Base-by-base conservation (phyloP, 2,888 invertebrate species). In the Pilophorus perplexus region DNA sequence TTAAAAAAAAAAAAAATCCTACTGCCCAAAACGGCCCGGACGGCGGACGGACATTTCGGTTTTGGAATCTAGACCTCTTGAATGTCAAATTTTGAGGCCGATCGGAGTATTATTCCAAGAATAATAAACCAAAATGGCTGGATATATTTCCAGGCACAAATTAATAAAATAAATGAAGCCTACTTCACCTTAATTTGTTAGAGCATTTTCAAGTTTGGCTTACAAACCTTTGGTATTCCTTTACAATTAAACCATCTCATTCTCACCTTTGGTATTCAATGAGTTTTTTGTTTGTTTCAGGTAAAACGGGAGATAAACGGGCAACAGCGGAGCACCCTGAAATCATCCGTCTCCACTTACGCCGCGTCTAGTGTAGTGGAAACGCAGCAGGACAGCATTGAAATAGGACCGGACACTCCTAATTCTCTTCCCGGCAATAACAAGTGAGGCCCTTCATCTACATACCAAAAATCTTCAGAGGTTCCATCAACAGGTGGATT, bases 401-500 rank as follows among this genome's bases (percentile, higher is more conserved):
- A 50, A 25, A 10, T 23, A 14, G 64, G 52, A 20, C 64, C 50
- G 1, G 64, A 64, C 18, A 64, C 64, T 6, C 66, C 66, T 12
- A 66, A 59, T 27, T 66, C 66, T 5, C 57, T 66, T 55, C 66
- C 66, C 5, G 57, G 66, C n/a, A 59, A 27, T 16, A 66, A 66
- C 57, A 66, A 66, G 66, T 57, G 37, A 66, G 38, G 5, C 25
- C 12, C 12, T 48, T 48, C 6, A 5, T 22, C 18, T 18, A 16
- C 6, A 25, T n/a, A 52, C 14, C 4, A 14, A 33, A 57, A 5
- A 6, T 20, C 3, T 38, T 20, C n/a, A n/a, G n/a, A n/a, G n/a
- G n/a, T n/a, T n/a, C n/a, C n/a, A n/a, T n/a, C n/a, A n/a, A n/a
- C n/a, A 8, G 3, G 2, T 38, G 40, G n/a, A 40, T 12, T 40